A percentile compares a stretch with the other conserved stretches of the same genome.
Evolutionary conservation across 2,113 vertebrate genomes (phyloP).

Genomic region (Rhinolophus ferrumequinum): DNA sequence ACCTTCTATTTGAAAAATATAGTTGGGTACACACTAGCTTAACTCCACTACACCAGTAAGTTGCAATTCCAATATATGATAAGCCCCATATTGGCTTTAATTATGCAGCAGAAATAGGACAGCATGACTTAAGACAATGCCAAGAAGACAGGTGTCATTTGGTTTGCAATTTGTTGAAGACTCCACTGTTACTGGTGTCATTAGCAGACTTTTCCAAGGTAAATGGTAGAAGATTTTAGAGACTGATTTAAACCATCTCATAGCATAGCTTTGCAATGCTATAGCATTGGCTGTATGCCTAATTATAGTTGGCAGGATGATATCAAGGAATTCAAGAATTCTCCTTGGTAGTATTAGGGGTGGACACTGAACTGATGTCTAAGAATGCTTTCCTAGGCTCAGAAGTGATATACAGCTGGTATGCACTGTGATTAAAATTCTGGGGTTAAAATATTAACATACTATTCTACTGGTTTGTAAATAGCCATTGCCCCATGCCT

Average conservation of each 20-base stretch:
- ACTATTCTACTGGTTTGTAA: neutral
- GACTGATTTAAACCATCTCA: slow-evolving; percentile 9
- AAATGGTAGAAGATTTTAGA: slow-evolving; percentile 35
- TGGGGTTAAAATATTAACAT: slow-evolving; percentile 26
- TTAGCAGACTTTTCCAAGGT: neutral
- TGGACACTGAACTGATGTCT: neutral
- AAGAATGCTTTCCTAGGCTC: neutral
- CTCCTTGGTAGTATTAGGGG: neutral
- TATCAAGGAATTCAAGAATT: slow-evolving; percentile 45
- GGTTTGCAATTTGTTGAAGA: slow-evolving; percentile 18
- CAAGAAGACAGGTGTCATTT: neutral
- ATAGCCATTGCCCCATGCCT: neutral
- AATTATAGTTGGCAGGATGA: slow-evolving; percentile 36
- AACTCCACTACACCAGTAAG: neutral
- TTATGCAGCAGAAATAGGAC: neutral
- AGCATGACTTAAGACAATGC: neutral
- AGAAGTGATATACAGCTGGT: neutral
- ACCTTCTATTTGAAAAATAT: neutral
- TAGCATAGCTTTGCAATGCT: neutral
- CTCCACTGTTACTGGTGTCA: neutral
- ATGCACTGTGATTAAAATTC: slow-evolving; percentile 17
- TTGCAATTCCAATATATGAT: neutral
- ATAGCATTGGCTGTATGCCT: neutral
- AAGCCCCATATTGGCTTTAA: neutral
- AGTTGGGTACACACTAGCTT: neutral